These are phyloP conservation scores for Papilio aristodemus DNA, from an alignment of 1,140 invertebrate genomes.

Conservation along the genomic window DNA sequence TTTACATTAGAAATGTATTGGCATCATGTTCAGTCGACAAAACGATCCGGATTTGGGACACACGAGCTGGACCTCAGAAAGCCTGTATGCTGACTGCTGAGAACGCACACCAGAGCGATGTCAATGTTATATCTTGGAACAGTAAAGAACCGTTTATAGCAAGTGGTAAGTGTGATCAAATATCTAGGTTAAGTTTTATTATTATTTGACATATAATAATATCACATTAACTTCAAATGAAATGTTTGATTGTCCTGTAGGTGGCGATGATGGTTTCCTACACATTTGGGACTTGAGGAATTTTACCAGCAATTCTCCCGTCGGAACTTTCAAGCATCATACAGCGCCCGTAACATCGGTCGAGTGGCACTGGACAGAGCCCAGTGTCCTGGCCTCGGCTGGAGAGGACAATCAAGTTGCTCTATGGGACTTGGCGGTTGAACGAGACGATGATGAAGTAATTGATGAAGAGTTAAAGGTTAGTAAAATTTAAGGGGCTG, in stretches of 20 bases:
- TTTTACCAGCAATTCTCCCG: conserved; percentile 89
- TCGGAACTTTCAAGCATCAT: conserved; percentile 97
- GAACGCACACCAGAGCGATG: conserved; percentile 94
- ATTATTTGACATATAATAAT: too few species aligned
- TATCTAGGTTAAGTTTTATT: conserved; percentile 40
- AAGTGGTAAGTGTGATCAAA: conserved; percentile 82
- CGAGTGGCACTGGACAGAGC: conserved; percentile 97
- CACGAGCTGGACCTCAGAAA: conserved; percentile 89
- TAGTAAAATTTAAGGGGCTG: conserved; percentile 40
- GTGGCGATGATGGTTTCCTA: conserved; percentile 97
- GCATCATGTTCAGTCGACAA: conserved; percentile 98
- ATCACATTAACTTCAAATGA: conserved; percentile 37
- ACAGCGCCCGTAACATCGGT: conserved; percentile 95
- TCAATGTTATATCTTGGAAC: conserved; percentile 99
- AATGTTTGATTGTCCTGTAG: conserved; percentile 72
- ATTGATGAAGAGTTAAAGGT: conserved; percentile 83
- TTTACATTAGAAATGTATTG: conserved; percentile 88
- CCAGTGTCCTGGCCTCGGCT: conserved; percentile 95
- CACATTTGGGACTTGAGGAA: conserved; percentile 97
- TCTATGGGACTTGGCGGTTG: conserved; percentile 97
- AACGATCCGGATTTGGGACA: conserved; percentile 95
- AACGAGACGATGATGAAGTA: conserved; percentile 86
- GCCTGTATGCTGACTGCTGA: conserved; percentile 95
- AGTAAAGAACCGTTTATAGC: conserved; percentile 93
- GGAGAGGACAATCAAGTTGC: conserved; percentile 98